A percentile compares a stretch with the other conserved stretches of the same genome.
phyloP scores from a whole-genome alignment of 2,888 invertebrate species.

The Drosophila melanosoma region DNA sequence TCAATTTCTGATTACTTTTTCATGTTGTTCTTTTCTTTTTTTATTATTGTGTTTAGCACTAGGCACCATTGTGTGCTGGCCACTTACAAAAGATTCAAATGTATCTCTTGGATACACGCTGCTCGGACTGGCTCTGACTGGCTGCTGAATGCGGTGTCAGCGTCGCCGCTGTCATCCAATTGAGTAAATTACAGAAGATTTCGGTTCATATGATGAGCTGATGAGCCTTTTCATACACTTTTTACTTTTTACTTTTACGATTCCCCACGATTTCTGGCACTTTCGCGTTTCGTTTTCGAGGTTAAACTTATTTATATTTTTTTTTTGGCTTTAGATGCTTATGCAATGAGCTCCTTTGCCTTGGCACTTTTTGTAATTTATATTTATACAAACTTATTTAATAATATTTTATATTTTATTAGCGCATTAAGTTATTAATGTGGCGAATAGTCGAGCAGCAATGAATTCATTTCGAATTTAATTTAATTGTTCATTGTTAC shows the following conservation, averaged over 20 bases:
- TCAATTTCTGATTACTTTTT: constrained; percentile 25
- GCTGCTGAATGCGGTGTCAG: constrained; percentile 21
- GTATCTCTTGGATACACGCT: constrained; percentile 73
- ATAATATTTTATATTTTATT: background rate
- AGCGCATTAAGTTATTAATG: background rate
- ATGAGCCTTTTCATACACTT: constrained; percentile 65
- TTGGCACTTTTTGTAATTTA: constrained; percentile 19
- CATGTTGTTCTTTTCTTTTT: background rate
- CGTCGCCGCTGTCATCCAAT: constrained; percentile 69
- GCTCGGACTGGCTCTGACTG: background rate
- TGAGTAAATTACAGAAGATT: constrained; percentile 81
- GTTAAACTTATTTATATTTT: constrained; percentile 35
- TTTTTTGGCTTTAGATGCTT: constrained; percentile 9
- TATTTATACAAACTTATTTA: background rate
- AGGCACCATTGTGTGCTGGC: constrained; percentile 31
- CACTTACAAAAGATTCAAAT: constrained; percentile 61
- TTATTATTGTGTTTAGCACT: constrained; percentile 18
- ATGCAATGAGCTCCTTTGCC: constrained; percentile 55
- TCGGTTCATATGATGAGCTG: constrained; percentile 53
- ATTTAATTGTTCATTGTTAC: constrained; percentile 9
- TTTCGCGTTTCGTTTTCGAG: constrained; percentile 43
- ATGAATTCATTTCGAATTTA: constrained; percentile 13
- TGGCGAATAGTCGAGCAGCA: background rate
- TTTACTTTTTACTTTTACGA: constrained; percentile 19
- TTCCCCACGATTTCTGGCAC: constrained; percentile 17